phyloP scores from a whole-genome alignment of 2,888 invertebrate species.

The Archaeoteleia sp. region DNA sequence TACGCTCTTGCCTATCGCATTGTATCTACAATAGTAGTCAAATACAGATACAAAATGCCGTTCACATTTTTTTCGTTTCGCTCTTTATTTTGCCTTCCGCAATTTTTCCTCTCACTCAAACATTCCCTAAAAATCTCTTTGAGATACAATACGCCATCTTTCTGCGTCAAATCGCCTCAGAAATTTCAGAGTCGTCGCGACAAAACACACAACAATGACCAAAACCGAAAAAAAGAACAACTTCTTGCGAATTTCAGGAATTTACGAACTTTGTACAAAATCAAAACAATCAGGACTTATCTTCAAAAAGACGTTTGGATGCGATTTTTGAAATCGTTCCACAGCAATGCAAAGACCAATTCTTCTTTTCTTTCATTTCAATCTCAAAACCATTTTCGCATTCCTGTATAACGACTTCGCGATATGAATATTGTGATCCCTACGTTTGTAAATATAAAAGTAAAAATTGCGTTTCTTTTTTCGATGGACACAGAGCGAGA shows the following conservation, averaged over 20 bases:
- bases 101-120: conserved; percentile 2
- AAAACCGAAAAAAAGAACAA: no score
- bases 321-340: no score
- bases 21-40: conserved; percentile 67
- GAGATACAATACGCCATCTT: no score
- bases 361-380: no score
- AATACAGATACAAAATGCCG: conserved; percentile 71
- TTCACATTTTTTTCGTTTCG: conserved; percentile 53
- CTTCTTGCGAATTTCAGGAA: no score
- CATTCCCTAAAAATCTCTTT: background rate
- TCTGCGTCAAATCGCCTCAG: no score
- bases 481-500: conserved; percentile 12
- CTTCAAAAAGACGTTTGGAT: no score
- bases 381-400: background rate
- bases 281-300: no score
- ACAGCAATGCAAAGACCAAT: no score
- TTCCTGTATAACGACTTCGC: conserved; percentile 12
- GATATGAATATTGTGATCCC: conserved; percentile 17
- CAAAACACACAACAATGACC: no score
- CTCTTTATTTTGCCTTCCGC: conserved; percentile 23
- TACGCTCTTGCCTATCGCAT: conserved; percentile 55
- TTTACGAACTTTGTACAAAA: no score
- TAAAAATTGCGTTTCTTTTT: conserved; percentile 12
- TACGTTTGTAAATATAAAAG: conserved; percentile 15
- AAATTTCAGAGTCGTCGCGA: no score